Evolutionary conservation across 2,888 invertebrate genomes (phyloP), one percentile per base, ranked within the genome.

Genomic region (Rotaria magnacalcarata): DNA sequence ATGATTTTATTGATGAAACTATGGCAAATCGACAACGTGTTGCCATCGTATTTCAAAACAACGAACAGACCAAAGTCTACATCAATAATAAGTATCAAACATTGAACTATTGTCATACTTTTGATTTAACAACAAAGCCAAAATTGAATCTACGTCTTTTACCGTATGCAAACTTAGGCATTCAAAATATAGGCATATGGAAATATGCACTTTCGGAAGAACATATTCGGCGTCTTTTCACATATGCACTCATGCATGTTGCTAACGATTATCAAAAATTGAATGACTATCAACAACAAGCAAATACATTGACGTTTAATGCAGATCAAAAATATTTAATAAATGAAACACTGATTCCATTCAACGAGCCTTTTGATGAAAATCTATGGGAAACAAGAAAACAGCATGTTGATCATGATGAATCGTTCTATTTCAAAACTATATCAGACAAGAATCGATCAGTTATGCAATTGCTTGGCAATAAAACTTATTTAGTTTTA

Each of bases 171-270:
- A 41, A 41, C 21, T 1, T 4, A 4, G 43, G 24, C 14, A 75
- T 75, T n/a, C 24, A 43, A 21, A 75, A 75, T 75, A 14, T 75
- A 21, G 75, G 41, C 4, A 19, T 75, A 19, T 75, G 75, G 75
- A 75, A 41, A 75, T 75, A 75, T 75, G 43, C 75, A 41, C 43
- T 75, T 5, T 75, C 75, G 6, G 75, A 75, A 43, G 75, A 75
- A 75, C 43, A 75, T 21, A 75, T 75, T 75, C 75, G 43, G 1
- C 43, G 75, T 75, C 43, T 75, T 21, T 75, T 75, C 24, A 41
- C 8, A 19, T 75, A 75, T 24, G 8, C 43, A 24, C 75, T 75
- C 4, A 43, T 24, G 8, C 41, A 75, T 75, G 43, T 75, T 21
- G 75, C 21, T 4, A 8, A 7, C 41, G 43, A 75, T 75, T 75